Conservation (phyloP, 2,888 invertebrate species). For the Drosophila engyochracea region DNA sequence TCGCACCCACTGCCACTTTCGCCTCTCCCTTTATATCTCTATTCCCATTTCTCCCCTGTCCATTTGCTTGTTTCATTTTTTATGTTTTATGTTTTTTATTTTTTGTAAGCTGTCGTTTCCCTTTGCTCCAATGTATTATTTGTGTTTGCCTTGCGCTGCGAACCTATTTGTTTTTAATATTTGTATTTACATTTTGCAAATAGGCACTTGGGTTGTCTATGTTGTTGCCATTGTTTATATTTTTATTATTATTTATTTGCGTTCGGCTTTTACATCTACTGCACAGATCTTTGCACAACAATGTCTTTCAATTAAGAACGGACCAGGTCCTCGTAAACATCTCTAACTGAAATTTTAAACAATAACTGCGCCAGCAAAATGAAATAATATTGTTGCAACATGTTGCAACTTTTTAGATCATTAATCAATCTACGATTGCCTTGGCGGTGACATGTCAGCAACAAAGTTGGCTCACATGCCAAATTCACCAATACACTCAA, state of each 20-base stretch:
- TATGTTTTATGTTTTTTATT: conserved; percentile 2
- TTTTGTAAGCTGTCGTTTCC: conserved; percentile 13
- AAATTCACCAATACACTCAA: conserved; percentile 21
- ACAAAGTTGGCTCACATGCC: conserved; percentile 27
- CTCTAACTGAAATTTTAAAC: not conserved
- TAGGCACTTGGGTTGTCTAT: conserved; percentile 36
- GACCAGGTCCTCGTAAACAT: conserved; percentile 1
- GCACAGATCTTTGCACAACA: conserved; percentile 63
- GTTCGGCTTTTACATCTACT: conserved; percentile 50
- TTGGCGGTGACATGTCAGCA: conserved; percentile 41
- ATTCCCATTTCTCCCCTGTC: not conserved
- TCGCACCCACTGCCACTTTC: conserved; percentile 1
- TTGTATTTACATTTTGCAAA: conserved; percentile 66
- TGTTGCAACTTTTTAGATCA: conserved; percentile 21
- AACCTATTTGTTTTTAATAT: conserved; percentile 70
- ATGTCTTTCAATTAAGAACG: conserved; percentile 67
- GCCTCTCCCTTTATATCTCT: not conserved
- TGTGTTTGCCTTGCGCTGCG: conserved; percentile 45
- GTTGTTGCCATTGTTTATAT: conserved; percentile 53
- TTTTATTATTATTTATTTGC: conserved; percentile 56
- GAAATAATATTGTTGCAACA: conserved; percentile 3
- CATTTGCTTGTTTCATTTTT: conserved; percentile 7
- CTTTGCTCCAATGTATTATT: conserved; percentile 23
- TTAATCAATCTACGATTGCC: conserved; percentile 38
- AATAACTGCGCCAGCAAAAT: not conserved